These are phyloP conservation scores for Catharus minimus DNA, from an alignment of 2,113 vertebrate genomes.

Conservation along the genomic window DNA sequence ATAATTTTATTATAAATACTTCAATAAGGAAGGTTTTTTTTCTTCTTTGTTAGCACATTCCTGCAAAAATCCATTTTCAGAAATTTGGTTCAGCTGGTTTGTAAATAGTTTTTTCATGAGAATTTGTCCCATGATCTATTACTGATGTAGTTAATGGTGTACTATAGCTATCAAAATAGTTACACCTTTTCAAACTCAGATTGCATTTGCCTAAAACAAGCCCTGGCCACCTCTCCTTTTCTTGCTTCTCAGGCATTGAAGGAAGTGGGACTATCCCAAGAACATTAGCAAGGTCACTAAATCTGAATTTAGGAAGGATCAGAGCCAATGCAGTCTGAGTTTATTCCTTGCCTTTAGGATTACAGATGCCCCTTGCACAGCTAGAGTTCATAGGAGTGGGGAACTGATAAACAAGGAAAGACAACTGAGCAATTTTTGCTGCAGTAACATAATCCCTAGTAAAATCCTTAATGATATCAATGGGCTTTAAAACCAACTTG, in stretches of 20 bases:
- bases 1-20: neutral
- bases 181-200: neutral
- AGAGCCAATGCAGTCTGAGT: neutral
- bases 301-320: neutral
- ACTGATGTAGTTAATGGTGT: neutral
- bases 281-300: neutral
- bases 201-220: neutral
- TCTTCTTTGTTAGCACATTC: neutral
- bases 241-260: neutral
- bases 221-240: neutral
- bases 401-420: neutral
- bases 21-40: neutral
- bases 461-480: conserved; percentile 17
- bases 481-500: neutral
- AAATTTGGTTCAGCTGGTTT: neutral
- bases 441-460: neutral
- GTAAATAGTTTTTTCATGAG: neutral
- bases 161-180: neutral
- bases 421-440: neutral
- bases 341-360: conserved; percentile 11
- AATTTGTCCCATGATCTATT: neutral
- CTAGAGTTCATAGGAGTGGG: neutral
- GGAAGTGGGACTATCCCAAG: neutral
- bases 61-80: neutral
- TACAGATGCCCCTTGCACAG: neutral